Evolutionary conservation across 2,113 vertebrate species (phyloP).

Genomic region (Rhinoptilus africanus): DNA sequence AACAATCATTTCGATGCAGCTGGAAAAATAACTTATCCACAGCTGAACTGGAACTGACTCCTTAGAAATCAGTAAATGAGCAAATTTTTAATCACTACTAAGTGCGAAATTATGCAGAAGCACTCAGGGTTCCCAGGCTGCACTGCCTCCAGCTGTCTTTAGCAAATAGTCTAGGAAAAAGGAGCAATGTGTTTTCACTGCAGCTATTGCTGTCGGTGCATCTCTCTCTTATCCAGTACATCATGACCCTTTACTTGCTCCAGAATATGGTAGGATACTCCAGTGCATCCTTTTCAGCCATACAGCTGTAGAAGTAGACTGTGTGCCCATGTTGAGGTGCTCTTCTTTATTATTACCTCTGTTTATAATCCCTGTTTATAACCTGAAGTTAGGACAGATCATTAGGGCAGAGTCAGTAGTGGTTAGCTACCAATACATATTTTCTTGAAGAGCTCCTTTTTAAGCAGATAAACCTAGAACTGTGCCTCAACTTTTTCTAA

Average conservation of each 20-base stretch:
- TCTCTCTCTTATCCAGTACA: background rate
- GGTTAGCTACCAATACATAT: background rate
- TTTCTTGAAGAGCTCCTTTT: background rate
- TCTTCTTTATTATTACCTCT: background rate
- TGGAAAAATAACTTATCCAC: conserved; percentile 28
- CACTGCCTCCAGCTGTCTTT: background rate
- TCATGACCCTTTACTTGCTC: background rate
- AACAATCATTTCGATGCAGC: conserved; percentile 54
- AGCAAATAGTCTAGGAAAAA: background rate
- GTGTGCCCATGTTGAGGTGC: background rate
- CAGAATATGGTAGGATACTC: background rate
- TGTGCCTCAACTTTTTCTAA: background rate
- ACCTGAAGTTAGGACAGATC: background rate
- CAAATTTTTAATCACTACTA: conserved; percentile 30
- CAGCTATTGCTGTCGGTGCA: background rate
- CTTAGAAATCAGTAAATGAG: conserved; percentile 50
- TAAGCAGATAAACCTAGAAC: background rate
- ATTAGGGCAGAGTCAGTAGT: background rate
- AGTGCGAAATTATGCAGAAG: conserved; percentile 26
- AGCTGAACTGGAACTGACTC: conserved; percentile 41
- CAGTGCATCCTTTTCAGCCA: background rate
- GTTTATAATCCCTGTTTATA: background rate
- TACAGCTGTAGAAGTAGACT: background rate
- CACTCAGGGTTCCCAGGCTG: background rate
- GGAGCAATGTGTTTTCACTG: background rate